Percentiles rank a stretch among this genome's conserved stretches.
phyloP scores from a whole-genome alignment of 2,113 vertebrate genomes.

The Antigone vipio region DNA sequence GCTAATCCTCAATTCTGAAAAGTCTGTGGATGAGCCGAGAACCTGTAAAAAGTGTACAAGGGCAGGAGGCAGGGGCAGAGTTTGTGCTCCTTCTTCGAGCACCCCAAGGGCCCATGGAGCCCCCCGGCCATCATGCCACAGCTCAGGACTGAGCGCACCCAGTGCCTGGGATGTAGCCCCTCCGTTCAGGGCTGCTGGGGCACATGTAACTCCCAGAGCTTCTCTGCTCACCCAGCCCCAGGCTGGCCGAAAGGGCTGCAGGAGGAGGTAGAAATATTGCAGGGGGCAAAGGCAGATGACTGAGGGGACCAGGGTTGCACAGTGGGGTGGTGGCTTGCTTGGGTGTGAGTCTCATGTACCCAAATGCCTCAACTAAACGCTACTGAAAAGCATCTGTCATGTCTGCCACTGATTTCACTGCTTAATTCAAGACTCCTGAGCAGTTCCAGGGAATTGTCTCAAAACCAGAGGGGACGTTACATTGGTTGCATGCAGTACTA shows the following conservation, averaged over 20 bases:
- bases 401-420: neutral
- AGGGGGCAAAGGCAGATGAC: neutral
- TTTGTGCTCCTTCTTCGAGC: neutral
- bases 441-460: neutral
- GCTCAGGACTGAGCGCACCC: neutral
- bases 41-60: neutral
- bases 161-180: neutral
- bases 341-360: neutral
- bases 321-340: neutral
- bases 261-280: neutral
- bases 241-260: neutral
- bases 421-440: neutral
- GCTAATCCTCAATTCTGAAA: neutral
- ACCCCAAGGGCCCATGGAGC: neutral
- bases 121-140: accelerated
- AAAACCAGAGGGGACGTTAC: neutral
- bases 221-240: neutral
- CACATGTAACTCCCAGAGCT: neutral
- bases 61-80: neutral
- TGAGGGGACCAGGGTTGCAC: neutral
- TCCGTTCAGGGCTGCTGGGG: neutral
- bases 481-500: neutral
- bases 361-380: neutral
- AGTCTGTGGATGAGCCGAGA: neutral
- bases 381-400: neutral